These are phyloP conservation scores for Acanthopleura granulata DNA, from an alignment of 2,888 invertebrate species.

Conservation along the genomic window DNA sequence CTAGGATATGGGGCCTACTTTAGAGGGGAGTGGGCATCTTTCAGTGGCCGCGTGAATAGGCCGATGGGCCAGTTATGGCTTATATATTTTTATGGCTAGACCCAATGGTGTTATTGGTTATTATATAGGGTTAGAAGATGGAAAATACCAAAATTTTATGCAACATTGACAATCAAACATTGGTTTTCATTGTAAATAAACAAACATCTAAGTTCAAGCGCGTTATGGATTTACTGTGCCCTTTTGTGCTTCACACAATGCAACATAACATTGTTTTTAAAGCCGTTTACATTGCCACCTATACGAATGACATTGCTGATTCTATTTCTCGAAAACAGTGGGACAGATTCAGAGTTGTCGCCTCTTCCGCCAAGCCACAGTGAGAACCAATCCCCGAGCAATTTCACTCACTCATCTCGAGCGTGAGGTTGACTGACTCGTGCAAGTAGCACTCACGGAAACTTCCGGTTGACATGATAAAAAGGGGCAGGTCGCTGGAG, in stretches of 20 bases:
- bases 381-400: too few relatives aligned
- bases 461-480: too few relatives aligned
- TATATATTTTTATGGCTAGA: slow-evolving; percentile 22
- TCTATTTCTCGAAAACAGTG: too few relatives aligned
- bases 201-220: not conserved
- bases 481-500: too few relatives aligned
- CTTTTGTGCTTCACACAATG: slow-evolving; percentile 16
- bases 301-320: too few relatives aligned
- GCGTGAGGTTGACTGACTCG: too few relatives aligned
- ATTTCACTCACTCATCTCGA: too few relatives aligned
- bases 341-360: too few relatives aligned
- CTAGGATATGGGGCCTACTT: slow-evolving; percentile 21
- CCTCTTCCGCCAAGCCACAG: too few relatives aligned
- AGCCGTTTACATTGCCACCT: too few relatives aligned
- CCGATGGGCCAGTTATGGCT: slow-evolving; percentile 19
- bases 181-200: slow-evolving; percentile 21
- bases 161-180: slow-evolving; percentile 19
- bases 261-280: slow-evolving; percentile 1
- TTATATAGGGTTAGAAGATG: slow-evolving; percentile 1
- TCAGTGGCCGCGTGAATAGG: not conserved
- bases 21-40: slow-evolving; percentile 15
- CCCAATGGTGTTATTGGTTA: slow-evolving; percentile 18
- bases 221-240: slow-evolving; percentile 21
- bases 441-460: too few relatives aligned
- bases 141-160: too few relatives aligned